Evolutionary conservation across 2,888 invertebrate genomes (phyloP).

Genomic region (Pristionchus entomophagus): DNA sequence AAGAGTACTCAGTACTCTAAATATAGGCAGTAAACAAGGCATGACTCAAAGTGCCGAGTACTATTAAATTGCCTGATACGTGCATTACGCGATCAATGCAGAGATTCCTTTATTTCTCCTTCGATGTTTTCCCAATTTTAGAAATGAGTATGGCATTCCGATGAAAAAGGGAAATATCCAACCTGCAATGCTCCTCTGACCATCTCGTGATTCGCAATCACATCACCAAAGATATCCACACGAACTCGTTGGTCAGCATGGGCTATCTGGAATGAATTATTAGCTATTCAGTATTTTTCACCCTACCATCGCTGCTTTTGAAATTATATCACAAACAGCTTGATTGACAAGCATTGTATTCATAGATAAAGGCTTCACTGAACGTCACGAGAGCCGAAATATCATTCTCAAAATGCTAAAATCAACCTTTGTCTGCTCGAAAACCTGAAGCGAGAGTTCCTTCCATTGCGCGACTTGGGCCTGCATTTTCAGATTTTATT

Average conservation of each 20-base stretch:
- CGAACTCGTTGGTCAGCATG: conserved; percentile 52
- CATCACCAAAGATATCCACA: conserved; percentile 73
- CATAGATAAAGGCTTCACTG: too few species aligned
- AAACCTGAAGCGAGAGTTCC: conserved; percentile 58
- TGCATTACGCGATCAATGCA: too few species aligned
- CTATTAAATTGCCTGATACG: neutral
- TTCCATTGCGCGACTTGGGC: conserved; percentile 49
- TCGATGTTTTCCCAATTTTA: too few species aligned
- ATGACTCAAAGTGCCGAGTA: neutral
- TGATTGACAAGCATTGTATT: too few species aligned
- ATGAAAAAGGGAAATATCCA: too few species aligned
- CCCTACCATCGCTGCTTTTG: too few species aligned
- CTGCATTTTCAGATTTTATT: conserved; percentile 26
- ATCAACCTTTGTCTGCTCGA: conserved; percentile 58
- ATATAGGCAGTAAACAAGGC: neutral
- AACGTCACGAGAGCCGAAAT: too few species aligned
- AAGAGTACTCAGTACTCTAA: too few species aligned
- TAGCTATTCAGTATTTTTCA: too few species aligned
- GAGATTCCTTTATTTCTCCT: too few species aligned
- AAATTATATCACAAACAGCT: too few species aligned
- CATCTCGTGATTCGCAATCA: conserved; percentile 74
- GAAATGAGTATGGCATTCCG: too few species aligned
- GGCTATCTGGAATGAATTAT: neutral
- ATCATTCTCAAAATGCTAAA: neutral
- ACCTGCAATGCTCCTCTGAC: conserved; percentile 73